Conservation (phyloP, 2,797 vertebrate species). For the Syngnathus rostellatus region DNA sequence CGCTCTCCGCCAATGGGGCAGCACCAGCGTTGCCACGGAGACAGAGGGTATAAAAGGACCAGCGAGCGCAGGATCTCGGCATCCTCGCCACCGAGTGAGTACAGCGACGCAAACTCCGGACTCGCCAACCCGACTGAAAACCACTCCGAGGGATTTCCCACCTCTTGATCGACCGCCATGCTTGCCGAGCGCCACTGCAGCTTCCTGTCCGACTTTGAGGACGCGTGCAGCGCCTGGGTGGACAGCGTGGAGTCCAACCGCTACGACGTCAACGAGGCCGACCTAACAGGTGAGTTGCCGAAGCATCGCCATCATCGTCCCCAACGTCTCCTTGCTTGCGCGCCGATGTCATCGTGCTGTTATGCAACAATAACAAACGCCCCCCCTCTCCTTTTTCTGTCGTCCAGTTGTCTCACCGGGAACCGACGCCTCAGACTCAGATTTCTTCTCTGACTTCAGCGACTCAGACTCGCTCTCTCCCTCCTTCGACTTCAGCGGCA, state of each 20-base stretch:
- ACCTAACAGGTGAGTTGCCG: slow-evolving; percentile 10
- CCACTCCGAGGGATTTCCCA: slow-evolving; percentile 23
- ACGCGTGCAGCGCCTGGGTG: slow-evolving; percentile 63
- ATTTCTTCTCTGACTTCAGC: slow-evolving; percentile 66
- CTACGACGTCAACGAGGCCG: slow-evolving; percentile 43
- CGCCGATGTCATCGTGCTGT: neutral
- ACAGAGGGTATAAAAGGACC: slow-evolving; percentile 75
- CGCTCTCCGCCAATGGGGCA: slow-evolving; percentile 72
- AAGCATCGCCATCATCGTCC: neutral
- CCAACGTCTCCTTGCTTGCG: neutral
- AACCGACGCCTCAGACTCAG: slow-evolving; percentile 65
- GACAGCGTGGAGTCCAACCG: slow-evolving; percentile 58
- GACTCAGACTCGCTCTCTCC: slow-evolving; percentile 63
- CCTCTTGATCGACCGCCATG: slow-evolving; percentile 27
- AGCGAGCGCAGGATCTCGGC: slow-evolving; percentile 19
- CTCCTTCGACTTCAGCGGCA: slow-evolving; percentile 73
- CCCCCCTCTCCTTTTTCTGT: slow-evolving; percentile 11
- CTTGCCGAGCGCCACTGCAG: slow-evolving; percentile 56
- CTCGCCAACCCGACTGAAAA: neutral
- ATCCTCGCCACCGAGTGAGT: slow-evolving; percentile 12
- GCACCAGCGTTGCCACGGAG: slow-evolving; percentile 71
- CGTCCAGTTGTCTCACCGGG: slow-evolving; percentile 58
- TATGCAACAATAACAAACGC: slow-evolving; percentile 34
- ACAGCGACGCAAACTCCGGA: slow-evolving; percentile 17
- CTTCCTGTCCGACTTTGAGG: slow-evolving; percentile 65